These are phyloP conservation scores for Drosophila tsacasi DNA, from an alignment of 1,140 invertebrate species.

Conservation along the genomic window DNA sequence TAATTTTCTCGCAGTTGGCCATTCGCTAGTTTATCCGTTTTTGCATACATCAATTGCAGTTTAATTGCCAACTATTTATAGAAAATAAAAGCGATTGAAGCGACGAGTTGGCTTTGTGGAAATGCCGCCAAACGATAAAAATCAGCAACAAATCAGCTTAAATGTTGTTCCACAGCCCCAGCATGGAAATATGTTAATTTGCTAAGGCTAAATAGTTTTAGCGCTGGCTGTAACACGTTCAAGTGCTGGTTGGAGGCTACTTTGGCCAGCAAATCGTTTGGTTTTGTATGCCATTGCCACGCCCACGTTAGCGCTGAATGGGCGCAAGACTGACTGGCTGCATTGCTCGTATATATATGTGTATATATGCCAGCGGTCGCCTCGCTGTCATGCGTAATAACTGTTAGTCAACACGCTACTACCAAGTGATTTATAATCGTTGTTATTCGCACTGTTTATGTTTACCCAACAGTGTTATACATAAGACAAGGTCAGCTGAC, in stretches of 20 bases:
- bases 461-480: slow-evolving; percentile 12
- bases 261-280: slow-evolving; percentile 32
- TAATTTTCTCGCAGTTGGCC: slow-evolving; percentile 2
- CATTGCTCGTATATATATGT: slow-evolving; percentile 8
- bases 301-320: slow-evolving; percentile 46
- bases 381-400: slow-evolving; percentile 62
- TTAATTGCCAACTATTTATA: slow-evolving; percentile 72
- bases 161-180: slow-evolving; percentile 22
- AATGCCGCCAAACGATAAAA: slow-evolving; percentile 70
- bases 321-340: slow-evolving; percentile 38
- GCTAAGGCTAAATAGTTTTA: slow-evolving; percentile 33
- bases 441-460: slow-evolving; percentile 44
- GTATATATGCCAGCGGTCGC: slow-evolving; percentile 1
- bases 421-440: slow-evolving; percentile 61
- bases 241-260: slow-evolving; percentile 33
- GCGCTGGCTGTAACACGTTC: slow-evolving; percentile 25
- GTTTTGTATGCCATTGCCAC: slow-evolving; percentile 51
- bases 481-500: slow-evolving; percentile 54
- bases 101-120: slow-evolving; percentile 58
- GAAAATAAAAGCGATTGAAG: slow-evolving; percentile 29
- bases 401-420: slow-evolving; percentile 71
- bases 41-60: slow-evolving; percentile 55
- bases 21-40: slow-evolving; percentile 12
- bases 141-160: slow-evolving; percentile 58
- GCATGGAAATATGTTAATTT: slow-evolving; percentile 39